Evolutionary conservation across 92 coral and sea anemone species (phyloP).

Genomic region (Pocillopora meandrina): DNA sequence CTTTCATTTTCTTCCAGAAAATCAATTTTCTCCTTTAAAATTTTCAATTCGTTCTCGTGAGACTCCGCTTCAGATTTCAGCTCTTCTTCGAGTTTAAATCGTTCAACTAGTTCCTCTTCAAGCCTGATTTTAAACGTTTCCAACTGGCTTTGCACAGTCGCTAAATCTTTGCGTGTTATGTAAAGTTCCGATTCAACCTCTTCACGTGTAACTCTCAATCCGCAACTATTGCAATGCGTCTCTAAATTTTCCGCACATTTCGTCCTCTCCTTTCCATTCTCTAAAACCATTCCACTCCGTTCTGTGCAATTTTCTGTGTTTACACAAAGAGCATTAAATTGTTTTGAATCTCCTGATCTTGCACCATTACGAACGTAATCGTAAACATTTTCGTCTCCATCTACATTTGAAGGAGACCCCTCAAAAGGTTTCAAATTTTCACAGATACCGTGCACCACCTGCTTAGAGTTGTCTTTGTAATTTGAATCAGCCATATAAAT

Average conservation of each 20-base stretch:
- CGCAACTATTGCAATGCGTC: constrained; percentile 41
- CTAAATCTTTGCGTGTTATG: constrained; percentile 56
- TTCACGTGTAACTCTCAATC: constrained; percentile 5
- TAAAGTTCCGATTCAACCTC: constrained; percentile 59
- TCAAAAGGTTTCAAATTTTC: neutral
- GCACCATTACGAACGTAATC: neutral
- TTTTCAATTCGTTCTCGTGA: constrained; percentile 39
- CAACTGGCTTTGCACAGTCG: constrained; percentile 49
- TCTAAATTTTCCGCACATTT: neutral
- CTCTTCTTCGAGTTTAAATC: constrained; percentile 66
- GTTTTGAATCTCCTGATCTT: neutral
- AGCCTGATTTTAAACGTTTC: constrained; percentile 59
- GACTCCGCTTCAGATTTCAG: constrained; percentile 48
- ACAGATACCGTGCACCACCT: neutral
- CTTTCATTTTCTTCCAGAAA: constrained; percentile 38
- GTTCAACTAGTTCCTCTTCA: constrained; percentile 69
- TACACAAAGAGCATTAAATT: neutral
- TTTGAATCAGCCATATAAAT: neutral
- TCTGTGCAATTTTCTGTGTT: constrained; percentile 13
- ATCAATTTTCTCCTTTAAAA: constrained; percentile 32
- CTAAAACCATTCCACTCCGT: neutral
- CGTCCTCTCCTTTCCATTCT: neutral
- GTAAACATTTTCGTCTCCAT: neutral
- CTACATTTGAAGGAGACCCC: neutral
- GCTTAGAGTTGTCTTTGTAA: neutral